Percentiles rank a stretch among this genome's conserved stretches.
phyloP scores from a whole-genome alignment of 2,797 vertebrate genomes.

The Scyliorhinus canicula region DNA sequence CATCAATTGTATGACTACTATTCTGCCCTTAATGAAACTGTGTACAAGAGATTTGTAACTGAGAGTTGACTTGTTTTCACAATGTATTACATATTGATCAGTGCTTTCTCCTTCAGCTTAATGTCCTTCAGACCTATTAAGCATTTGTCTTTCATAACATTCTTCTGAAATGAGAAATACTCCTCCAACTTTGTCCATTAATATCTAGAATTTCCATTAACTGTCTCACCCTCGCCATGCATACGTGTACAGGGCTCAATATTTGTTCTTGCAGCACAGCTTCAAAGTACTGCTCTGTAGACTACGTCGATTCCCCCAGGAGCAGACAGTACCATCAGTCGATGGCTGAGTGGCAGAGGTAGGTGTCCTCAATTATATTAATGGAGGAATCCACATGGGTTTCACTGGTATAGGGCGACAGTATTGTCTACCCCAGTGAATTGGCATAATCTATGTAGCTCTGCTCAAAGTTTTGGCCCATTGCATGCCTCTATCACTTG shows the following conservation, averaged over 20 bases:
- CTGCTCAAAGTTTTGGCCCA: neutral
- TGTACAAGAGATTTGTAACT: neutral
- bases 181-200: neutral
- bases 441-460: neutral
- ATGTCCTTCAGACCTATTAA: neutral
- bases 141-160: neutral
- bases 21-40: neutral
- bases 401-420: neutral
- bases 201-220: neutral
- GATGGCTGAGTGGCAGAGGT: neutral
- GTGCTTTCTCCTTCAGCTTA: neutral
- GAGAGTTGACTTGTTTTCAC: neutral
- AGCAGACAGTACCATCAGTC: neutral
- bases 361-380: neutral
- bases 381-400: neutral
- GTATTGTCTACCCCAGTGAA: neutral
- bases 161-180: neutral
- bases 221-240: neutral
- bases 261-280: neutral
- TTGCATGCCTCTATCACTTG: neutral
- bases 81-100: neutral
- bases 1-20: neutral
- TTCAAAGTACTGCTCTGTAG: neutral
- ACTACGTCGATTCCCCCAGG: neutral
- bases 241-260: neutral